phyloP scores from a whole-genome alignment of 2,113 vertebrate species.

The Syrmaticus mikado region DNA sequence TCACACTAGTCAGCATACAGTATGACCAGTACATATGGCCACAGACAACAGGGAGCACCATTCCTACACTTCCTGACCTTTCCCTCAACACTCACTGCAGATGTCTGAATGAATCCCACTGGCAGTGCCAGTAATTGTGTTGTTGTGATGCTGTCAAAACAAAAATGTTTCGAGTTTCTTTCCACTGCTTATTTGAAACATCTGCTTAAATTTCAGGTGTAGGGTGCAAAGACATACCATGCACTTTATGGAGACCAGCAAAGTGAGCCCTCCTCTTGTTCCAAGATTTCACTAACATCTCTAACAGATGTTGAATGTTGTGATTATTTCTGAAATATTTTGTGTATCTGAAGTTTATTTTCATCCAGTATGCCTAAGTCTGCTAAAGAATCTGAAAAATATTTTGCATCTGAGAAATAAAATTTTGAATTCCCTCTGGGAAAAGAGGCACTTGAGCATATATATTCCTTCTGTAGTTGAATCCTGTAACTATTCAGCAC shows the following conservation, averaged over 20 bases:
- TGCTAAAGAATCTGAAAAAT: constrained; percentile 19
- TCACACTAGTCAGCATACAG: background rate
- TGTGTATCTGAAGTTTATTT: constrained; percentile 18
- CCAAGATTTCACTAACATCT: constrained; percentile 1
- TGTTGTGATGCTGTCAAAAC: background rate
- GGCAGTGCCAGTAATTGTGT: background rate
- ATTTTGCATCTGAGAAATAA: constrained; percentile 1
- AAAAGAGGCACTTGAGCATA: background rate
- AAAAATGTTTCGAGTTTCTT: background rate
- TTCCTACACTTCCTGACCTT: background rate
- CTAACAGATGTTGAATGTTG: constrained; percentile 24
- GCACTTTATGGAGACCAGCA: background rate
- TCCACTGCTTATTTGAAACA: background rate
- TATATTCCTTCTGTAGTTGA: background rate
- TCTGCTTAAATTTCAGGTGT: background rate
- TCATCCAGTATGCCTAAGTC: background rate
- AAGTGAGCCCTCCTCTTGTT: background rate
- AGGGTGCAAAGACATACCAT: background rate
- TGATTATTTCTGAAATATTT: constrained; percentile 54
- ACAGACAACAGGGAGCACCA: background rate
- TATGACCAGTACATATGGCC: background rate
- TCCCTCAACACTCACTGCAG: background rate
- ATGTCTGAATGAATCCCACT: background rate
- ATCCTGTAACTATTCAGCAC: background rate
- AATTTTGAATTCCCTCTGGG: background rate